Evolutionary conservation across 2,113 vertebrate genomes (phyloP), one percentile per base, ranked within the genome.

Genomic region (Dolichallabes microphthalmus): DNA sequence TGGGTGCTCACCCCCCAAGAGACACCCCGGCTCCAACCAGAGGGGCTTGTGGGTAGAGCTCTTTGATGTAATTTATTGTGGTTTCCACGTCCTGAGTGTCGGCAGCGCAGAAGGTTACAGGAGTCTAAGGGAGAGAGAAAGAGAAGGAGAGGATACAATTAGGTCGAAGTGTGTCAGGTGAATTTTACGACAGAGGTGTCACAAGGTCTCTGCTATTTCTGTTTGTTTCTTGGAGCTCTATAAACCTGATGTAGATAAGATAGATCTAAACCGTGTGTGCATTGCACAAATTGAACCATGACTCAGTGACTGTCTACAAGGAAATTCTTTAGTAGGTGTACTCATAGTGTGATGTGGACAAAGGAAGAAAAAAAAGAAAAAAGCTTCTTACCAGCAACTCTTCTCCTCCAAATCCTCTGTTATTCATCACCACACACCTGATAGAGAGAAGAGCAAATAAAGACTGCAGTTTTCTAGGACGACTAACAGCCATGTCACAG

Each of bases 391-490:
- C 96, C 92, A 95, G 89, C 82, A 97, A 78, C 75, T 95, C 94
- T 63, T 96, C 96, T 53, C 95, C 95, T 69, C 85, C 92, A 55
- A 93, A 94, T 8, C 96, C 96, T 74, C 95, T 89, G 91, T 96
- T 96, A 87, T 96, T 96, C 89, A 97, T 95, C 4, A 96, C 94
- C 4, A 95, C 96, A 79, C 94, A 94, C 91, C 96, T 97, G 69
- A 15, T 22, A 81, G 13, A 88, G 57, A 88, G 60, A 89, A 12
- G 89, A 71, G 73, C 0, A 0, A 25, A 19, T 1, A 58, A 74
- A 69, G 76, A 77, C 74, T 71, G 4, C 11, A 13, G 20, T 22
- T 50, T 73, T 50, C 17, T 69, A 30, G 4, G 10, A 27, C 1
- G 15, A 27, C 63, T 5, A 8, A 45, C 5, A 45, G 45, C 3